These are phyloP conservation scores for Bombyx mandarina DNA, from an alignment of 1,140 invertebrate genomes.

Conservation along the genomic window DNA sequence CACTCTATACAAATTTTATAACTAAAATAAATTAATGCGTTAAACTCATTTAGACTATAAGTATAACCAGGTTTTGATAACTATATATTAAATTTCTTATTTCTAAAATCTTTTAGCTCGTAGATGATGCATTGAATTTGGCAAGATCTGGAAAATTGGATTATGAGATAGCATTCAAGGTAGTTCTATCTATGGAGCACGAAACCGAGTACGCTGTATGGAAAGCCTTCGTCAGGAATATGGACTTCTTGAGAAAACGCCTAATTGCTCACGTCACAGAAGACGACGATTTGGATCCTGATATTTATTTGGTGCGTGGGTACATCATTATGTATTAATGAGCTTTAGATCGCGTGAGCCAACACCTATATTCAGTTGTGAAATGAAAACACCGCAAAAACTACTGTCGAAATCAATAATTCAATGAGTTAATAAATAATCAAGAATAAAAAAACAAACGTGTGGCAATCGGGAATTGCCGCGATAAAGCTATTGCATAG, in stretches of 20 bases:
- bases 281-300: constrained; percentile 37
- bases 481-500: too few relatives aligned
- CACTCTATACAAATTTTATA: too few relatives aligned
- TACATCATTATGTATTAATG: too few relatives aligned
- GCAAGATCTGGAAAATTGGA: constrained; percentile 59
- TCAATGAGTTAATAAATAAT: too few relatives aligned
- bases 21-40: too few relatives aligned
- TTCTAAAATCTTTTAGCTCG: constrained; percentile 46
- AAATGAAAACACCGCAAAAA: too few relatives aligned
- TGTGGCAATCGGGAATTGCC: too few relatives aligned
- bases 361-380: too few relatives aligned
- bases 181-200: constrained; percentile 73
- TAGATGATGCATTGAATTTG: constrained; percentile 84
- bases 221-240: constrained; percentile 74
- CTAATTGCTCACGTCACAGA: constrained; percentile 29
- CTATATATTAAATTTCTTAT: constrained; percentile 15
- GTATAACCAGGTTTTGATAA: constrained; percentile 14
- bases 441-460: too few relatives aligned
- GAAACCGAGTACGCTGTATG: constrained; percentile 78
- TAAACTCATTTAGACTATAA: not conserved
- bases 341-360: too few relatives aligned
- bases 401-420: too few relatives aligned
- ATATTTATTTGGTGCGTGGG: constrained; percentile 45
- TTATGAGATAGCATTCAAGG: constrained; percentile 71
- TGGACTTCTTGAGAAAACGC: constrained; percentile 67